Conservation (phyloP, 2,113 vertebrate genomes). For the Macroglossus sobrinus region DNA sequence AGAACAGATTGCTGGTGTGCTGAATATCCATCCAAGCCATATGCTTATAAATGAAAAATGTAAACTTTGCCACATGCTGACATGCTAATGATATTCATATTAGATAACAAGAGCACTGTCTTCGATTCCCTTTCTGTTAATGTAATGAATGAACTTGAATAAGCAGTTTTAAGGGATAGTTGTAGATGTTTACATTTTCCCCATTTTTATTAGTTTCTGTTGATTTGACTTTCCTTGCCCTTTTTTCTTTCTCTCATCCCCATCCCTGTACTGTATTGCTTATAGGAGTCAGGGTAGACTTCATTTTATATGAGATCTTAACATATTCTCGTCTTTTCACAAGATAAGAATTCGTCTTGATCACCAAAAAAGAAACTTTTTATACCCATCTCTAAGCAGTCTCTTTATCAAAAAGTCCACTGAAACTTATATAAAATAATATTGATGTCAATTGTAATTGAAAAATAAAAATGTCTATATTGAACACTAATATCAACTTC, state of each 20-base stretch:
- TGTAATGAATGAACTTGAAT: background rate
- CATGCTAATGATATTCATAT: background rate
- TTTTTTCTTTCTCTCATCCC: too few species aligned
- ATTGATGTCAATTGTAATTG: too few species aligned
- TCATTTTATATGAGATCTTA: background rate
- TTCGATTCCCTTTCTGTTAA: background rate
- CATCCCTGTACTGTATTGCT: background rate
- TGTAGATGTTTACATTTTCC: background rate
- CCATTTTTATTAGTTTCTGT: background rate
- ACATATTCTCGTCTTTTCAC: background rate
- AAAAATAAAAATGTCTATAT: background rate
- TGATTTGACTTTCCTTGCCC: background rate
- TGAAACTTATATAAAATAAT: too few species aligned
- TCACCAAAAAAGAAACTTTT: background rate
- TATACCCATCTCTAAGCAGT: background rate
- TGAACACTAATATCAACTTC: background rate
- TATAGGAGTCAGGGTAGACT: background rate
- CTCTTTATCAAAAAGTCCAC: background rate
- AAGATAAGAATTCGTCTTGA: background rate
- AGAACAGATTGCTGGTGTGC: background rate
- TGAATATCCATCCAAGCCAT: background rate
- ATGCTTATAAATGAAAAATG: background rate
- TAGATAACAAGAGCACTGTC: background rate
- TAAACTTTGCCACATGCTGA: constrained; percentile 39
- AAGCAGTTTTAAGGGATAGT: background rate